Evolutionary conservation across 2,797 vertebrate species (phyloP), one percentile per base, ranked within the genome.

Genomic region (Anguilla obscura): DNA sequence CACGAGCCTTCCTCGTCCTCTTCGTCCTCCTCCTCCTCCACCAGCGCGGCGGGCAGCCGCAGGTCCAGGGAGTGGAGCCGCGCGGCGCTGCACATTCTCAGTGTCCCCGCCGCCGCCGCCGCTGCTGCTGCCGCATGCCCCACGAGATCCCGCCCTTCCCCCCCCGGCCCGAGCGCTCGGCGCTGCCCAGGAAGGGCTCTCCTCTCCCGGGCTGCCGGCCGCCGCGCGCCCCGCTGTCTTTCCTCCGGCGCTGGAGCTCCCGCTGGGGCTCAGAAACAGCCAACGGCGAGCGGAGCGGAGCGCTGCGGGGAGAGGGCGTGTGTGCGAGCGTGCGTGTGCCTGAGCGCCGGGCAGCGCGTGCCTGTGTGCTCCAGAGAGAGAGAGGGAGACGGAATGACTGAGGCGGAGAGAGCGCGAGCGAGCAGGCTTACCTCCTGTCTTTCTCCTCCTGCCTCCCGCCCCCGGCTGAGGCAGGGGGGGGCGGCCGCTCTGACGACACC

Each of bases 71-170:
- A 94, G 94, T 95, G 95, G 92, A 95, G 93, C 92, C 95, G 93
- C 88, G 94, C 96, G 89, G 94, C 96, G 95, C 97, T 98, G 94
- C 97, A 97, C 98, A 98, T 99, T 90, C 93, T 96, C 92, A 48
- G 14, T 10, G 89, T 93, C 86, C 76, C 90, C 89, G 92, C 36
- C 91, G 92, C 90, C 36, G 87, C 87, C 90, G 90, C 95, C 91
- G 93, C 92, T 89, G 85, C 88, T 71, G 69, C 58, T 45, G 40
- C 40, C 83, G 88, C 90, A 87, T 89, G 84, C 86, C 54, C 60
- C 52, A 24, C 82, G 27, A 33, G 48, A 3, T 74, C 63, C 87
- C 69, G 60, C 16, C 52, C 40, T 48, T 7, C 84, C 89, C 91
- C 85, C 85, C 90, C 3, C 63, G 74, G 88, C 88, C 87, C 87